These are phyloP conservation scores for Papilio demoleus DNA, from an alignment of 2,888 invertebrate genomes.

Conservation along the genomic window DNA sequence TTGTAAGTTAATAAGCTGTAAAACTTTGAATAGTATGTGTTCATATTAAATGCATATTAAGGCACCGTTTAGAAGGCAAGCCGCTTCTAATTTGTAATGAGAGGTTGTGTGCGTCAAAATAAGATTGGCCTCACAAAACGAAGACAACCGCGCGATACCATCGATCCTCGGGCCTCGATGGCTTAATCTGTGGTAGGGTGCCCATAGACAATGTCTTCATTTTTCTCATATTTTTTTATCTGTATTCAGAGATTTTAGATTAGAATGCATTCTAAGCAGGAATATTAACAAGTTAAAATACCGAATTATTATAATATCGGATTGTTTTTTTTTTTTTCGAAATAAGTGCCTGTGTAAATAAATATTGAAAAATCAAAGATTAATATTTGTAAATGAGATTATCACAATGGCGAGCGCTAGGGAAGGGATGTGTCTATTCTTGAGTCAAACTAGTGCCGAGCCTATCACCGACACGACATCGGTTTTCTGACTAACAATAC, in stretches of 20 bases:
- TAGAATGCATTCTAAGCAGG: neutral
- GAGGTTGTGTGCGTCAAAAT: constrained; percentile 65
- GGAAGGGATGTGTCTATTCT: no score
- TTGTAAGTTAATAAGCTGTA: constrained; percentile 16
- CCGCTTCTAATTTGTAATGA: constrained; percentile 76
- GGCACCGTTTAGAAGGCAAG: constrained; percentile 53
- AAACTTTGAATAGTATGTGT: constrained; percentile 43
- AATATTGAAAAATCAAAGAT: no score
- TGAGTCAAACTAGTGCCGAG: no score
- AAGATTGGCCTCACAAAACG: constrained; percentile 57
- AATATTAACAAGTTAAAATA: neutral
- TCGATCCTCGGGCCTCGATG: constrained; percentile 68
- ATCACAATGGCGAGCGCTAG: no score
- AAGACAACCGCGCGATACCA: constrained; percentile 61
- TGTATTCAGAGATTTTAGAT: neutral
- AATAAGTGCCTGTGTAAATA: no score
- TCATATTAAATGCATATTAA: constrained; percentile 46
- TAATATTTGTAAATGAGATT: no score
- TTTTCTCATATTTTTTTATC: neutral
- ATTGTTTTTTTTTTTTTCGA: no score
- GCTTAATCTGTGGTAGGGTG: constrained; percentile 65
- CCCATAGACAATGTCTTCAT: constrained; percentile 40
- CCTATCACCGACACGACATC: no score
- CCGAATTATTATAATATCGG: no score
- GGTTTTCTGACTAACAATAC: no score